Evolutionary conservation across 2,888 invertebrate species (phyloP).

Genomic region (Tribolium freemani): DNA sequence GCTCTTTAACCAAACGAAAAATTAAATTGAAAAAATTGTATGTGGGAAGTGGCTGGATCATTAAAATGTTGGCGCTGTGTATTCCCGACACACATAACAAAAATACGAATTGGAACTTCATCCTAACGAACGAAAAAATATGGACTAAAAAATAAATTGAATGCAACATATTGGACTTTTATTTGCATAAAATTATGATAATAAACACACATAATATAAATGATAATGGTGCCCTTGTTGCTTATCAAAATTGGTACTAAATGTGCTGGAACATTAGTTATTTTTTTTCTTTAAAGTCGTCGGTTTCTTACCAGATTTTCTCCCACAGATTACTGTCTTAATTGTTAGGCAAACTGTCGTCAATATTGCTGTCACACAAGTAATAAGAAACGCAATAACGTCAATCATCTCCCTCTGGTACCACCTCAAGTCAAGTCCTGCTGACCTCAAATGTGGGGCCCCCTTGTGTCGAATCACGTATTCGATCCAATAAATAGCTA

Average conservation of each 20-base stretch:
- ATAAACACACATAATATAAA: constrained; percentile 36
- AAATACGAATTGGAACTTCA: no score
- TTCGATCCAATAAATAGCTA: constrained; percentile 55
- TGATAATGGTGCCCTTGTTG: no score
- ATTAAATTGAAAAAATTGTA: constrained; percentile 6
- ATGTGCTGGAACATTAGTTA: not conserved
- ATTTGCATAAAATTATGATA: not conserved
- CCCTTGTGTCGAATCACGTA: constrained; percentile 55
- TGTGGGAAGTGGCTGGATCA: not conserved
- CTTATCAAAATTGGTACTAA: no score
- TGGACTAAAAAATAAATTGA: no score
- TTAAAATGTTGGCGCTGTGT: not conserved
- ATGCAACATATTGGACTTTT: no score
- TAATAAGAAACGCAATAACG: constrained; percentile 17
- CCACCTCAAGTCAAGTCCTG: constrained; percentile 54
- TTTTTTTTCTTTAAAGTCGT: not conserved
- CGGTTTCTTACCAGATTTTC: not conserved
- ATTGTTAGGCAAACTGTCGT: not conserved
- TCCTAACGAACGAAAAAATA: no score
- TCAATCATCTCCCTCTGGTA: constrained; percentile 48
- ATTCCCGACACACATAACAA: no score
- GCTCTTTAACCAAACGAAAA: constrained; percentile 23
- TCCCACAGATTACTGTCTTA: not conserved
- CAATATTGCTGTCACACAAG: not conserved
- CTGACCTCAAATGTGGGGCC: constrained; percentile 53